These are phyloP conservation scores for Sitodiplosis mosellana DNA, from an alignment of 1,140 invertebrate genomes.

Conservation along the genomic window DNA sequence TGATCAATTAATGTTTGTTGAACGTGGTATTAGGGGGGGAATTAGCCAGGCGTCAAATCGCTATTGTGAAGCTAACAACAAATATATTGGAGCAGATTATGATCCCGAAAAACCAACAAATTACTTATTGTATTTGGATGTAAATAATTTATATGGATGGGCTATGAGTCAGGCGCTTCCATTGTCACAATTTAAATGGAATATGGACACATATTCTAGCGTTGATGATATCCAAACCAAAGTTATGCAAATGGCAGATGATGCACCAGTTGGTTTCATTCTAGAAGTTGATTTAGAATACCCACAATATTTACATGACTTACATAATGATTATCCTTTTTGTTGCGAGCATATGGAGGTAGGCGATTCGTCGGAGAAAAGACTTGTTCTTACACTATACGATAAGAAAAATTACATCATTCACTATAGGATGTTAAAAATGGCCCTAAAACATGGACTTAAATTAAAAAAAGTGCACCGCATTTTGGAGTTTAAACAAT, in stretches of 20 bases:
- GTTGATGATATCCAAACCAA: conserved; percentile 10
- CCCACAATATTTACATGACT: conserved; percentile 27
- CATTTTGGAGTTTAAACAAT: conserved; percentile 31
- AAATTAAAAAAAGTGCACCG: conserved; percentile 28
- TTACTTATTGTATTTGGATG: conserved; percentile 30
- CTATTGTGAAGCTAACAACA: conserved; percentile 28
- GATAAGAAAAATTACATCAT: conserved; percentile 27
- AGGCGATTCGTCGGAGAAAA: conserved; percentile 9
- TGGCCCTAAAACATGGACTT: conserved; percentile 26
- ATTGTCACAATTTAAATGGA: conserved; percentile 17
- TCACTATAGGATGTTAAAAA: conserved; percentile 30
- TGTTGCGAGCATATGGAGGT: conserved; percentile 19
- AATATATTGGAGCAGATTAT: conserved; percentile 24
- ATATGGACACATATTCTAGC: conserved; percentile 27
- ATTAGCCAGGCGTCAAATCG: conserved; percentile 20
- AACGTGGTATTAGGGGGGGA: conserved; percentile 22
- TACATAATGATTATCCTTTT: conserved; percentile 31
- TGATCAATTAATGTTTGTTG: conserved; percentile 25
- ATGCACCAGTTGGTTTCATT: conserved; percentile 28
- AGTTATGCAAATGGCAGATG: conserved; percentile 13
- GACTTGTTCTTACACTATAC: conserved; percentile 20
- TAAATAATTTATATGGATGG: conserved; percentile 34
- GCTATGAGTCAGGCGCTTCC: conserved; percentile 28
- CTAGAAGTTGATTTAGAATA: conserved; percentile 28
- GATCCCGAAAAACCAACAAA: conserved; percentile 9